phyloP scores from a whole-genome alignment of 2,113 vertebrate species.

The Pimephales promelas region DNA sequence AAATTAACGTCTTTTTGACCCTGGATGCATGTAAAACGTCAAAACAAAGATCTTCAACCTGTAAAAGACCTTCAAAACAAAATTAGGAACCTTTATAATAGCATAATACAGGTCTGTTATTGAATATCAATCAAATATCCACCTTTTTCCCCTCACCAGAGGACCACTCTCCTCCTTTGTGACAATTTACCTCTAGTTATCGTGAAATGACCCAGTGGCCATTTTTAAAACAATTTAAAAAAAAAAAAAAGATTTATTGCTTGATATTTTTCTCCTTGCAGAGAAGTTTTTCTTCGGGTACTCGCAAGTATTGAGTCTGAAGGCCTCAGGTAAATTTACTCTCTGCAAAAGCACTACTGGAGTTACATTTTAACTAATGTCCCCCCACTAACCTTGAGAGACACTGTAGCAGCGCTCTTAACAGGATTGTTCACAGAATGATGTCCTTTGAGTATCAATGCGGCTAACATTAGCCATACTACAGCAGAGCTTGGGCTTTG shows the following conservation, averaged over 20 bases:
- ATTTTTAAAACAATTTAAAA: conserved; percentile 45
- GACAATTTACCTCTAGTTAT: not conserved
- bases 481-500: not conserved
- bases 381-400: conserved; percentile 39
- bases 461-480: conserved; percentile 4
- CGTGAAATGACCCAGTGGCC: not conserved
- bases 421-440: not conserved
- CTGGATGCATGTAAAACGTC: no score
- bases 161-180: not conserved
- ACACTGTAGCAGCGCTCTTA: conserved; percentile 32
- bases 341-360: conserved; percentile 33
- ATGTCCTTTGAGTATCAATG: not conserved
- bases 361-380: conserved; percentile 42
- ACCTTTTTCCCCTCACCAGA: not conserved
- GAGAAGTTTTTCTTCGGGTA: conserved; percentile 25
- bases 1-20: no score
- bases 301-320: not conserved
- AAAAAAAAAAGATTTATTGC: conserved; percentile 8
- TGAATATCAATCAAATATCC: not conserved
- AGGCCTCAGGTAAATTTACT: conserved; percentile 42
- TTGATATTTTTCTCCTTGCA: not conserved
- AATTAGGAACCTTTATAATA: no score
- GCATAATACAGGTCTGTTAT: not conserved
- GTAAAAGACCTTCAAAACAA: no score
- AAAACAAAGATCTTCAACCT: no score